Evolutionary conservation across 2,888 invertebrate species (phyloP).

Genomic region (Geophilus truncorum): DNA sequence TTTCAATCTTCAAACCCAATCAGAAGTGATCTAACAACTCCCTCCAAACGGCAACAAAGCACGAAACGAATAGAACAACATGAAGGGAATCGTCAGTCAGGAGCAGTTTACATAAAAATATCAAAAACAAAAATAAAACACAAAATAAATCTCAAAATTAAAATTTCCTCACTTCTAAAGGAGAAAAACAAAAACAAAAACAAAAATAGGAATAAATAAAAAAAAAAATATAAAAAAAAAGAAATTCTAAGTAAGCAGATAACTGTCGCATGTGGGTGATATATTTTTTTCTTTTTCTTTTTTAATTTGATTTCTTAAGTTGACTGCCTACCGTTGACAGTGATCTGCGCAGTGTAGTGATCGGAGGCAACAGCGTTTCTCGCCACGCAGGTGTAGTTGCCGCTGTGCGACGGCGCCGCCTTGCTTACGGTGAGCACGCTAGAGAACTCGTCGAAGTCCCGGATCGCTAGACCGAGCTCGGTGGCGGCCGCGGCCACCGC

Average conservation of each 20-base stretch:
- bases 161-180: not conserved
- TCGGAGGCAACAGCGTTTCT: slow-evolving; percentile 41
- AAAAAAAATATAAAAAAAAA: no score
- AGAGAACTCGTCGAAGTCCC: slow-evolving; percentile 43
- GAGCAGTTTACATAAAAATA: not conserved
- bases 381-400: slow-evolving; percentile 47
- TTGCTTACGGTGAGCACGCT: slow-evolving; percentile 54
- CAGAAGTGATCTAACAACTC: no score
- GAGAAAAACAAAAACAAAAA: not conserved
- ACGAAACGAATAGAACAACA: no score
- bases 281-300: not conserved
- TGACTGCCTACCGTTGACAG: slow-evolving; percentile 38
- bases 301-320: not conserved
- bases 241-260: not conserved
- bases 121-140: not conserved
- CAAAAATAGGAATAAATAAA: no score
- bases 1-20: no score
- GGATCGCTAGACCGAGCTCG: slow-evolving; percentile 33
- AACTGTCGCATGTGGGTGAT: not conserved
- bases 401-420: slow-evolving; percentile 44
- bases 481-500: slow-evolving; percentile 42
- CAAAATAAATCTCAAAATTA: not conserved
- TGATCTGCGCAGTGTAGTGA: slow-evolving; percentile 36
- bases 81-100: not conserved
- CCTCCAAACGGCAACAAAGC: no score